Percentiles rank a stretch among this genome's conserved stretches.
Conservation (phyloP, 2,113 vertebrate genomes). For the Polypterus bichir region DNA sequence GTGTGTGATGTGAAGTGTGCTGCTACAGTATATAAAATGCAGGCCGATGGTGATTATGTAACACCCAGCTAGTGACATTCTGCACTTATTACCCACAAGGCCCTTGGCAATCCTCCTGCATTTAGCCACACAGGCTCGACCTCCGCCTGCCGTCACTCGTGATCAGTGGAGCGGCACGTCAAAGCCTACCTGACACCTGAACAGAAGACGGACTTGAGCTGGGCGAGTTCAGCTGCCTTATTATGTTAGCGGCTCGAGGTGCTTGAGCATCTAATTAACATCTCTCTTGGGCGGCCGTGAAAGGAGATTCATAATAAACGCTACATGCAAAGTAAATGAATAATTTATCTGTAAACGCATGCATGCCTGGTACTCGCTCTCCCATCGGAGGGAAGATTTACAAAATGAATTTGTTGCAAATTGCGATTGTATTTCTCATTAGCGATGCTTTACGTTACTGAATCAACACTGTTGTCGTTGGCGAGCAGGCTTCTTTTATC, state of each 20-base stretch:
- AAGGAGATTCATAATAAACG: not conserved
- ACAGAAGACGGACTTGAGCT: not conserved
- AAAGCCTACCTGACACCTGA: not conserved
- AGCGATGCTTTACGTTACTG: not conserved
- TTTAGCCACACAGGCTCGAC: not conserved
- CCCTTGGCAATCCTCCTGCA: too few relatives aligned
- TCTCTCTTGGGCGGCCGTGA: not conserved
- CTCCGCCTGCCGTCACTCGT: not conserved
- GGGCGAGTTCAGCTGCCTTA: not conserved
- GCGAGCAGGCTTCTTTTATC: too few relatives aligned
- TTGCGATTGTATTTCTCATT: not conserved
- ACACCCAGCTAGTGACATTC: too few relatives aligned
- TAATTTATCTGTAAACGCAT: conserved; percentile 1
- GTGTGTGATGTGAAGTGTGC: too few relatives aligned
- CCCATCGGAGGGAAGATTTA: not conserved
- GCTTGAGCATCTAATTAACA: not conserved
- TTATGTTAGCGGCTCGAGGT: not conserved
- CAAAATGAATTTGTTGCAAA: not conserved
- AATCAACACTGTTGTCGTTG: too few relatives aligned
- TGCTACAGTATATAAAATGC: too few relatives aligned
- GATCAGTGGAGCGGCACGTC: not conserved
- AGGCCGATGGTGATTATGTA: too few relatives aligned
- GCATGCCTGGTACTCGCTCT: not conserved
- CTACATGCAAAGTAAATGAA: not conserved
- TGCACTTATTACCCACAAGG: too few relatives aligned